A percentile compares a stretch with the other conserved stretches of the same genome.
These are phyloP conservation scores for Tragulus kanchil DNA, from an alignment of 2,113 vertebrate species.

Conservation along the genomic window DNA sequence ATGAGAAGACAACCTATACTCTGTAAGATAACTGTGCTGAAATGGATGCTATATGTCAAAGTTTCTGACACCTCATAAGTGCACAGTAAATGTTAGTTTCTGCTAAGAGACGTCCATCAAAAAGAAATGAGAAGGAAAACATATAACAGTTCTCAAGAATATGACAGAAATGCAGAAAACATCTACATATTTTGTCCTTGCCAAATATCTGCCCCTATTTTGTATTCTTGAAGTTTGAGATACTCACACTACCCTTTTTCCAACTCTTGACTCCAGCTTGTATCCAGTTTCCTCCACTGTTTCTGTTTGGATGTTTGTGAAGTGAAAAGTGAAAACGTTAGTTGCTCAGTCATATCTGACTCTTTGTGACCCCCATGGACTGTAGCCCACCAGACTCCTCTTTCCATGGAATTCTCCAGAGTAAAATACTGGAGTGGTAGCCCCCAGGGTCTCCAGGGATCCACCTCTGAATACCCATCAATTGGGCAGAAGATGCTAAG, in stretches of 20 bases:
- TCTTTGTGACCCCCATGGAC: not conserved
- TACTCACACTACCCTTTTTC: not conserved
- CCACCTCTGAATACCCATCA: not conserved
- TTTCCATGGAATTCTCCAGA: not conserved
- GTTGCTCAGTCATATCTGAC: not conserved
- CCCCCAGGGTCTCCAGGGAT: too few relatives aligned
- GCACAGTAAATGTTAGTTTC: not conserved
- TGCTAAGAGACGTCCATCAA: conserved; percentile 31
- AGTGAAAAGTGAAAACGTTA: not conserved
- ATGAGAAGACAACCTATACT: conserved; percentile 19
- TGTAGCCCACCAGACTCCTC: not conserved
- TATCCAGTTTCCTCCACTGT: conserved; percentile 16
- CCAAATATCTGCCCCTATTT: conserved; percentile 3
- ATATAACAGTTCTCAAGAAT: not conserved
- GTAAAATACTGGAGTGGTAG: not conserved
- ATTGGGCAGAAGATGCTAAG: not conserved
- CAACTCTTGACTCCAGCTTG: not conserved
- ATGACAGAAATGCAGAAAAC: conserved; percentile 49
- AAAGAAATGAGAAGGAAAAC: conserved; percentile 26
- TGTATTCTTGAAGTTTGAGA: conserved; percentile 14
- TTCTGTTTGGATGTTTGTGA: conserved; percentile 26
- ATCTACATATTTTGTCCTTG: not conserved
- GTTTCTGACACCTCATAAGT: conserved; percentile 29
- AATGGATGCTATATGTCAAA: not conserved
- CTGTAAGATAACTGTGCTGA: conserved; percentile 24